These are phyloP conservation scores for Acronicta psi DNA, from an alignment of 2,888 invertebrate genomes.

Conservation along the genomic window DNA sequence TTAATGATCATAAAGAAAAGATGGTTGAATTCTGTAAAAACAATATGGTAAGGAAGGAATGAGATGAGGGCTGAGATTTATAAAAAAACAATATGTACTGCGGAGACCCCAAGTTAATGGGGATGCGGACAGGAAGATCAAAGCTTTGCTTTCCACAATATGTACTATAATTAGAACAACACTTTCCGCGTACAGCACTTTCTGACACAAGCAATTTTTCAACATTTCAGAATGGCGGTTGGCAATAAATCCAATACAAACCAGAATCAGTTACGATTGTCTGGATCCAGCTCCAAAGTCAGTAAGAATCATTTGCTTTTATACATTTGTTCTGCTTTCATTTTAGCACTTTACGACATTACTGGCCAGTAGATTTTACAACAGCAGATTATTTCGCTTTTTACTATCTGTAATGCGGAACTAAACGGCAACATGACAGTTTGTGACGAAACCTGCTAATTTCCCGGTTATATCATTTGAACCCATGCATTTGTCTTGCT, in stretches of 20 bases:
- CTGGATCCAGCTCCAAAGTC: slow-evolving; percentile 97
- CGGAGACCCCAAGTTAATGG: too few relatives aligned
- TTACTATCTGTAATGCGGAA: slow-evolving; percentile 31
- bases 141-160: too few relatives aligned
- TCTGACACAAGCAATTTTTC: slow-evolving; percentile 35
- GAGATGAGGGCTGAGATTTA: too few relatives aligned
- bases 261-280: slow-evolving; percentile 88
- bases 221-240: slow-evolving; percentile 86
- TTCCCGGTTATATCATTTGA: slow-evolving; percentile 35
- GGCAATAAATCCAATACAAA: slow-evolving; percentile 85
- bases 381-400: slow-evolving; percentile 48
- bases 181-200: not conserved
- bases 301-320: slow-evolving; percentile 96
- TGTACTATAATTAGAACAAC: too few relatives aligned
- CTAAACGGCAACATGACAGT: slow-evolving; percentile 22
- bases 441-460: slow-evolving; percentile 39
- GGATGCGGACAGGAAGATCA: too few relatives aligned
- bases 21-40: too few relatives aligned
- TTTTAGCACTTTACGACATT: slow-evolving; percentile 71
- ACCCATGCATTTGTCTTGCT: slow-evolving; percentile 31
- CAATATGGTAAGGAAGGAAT: too few relatives aligned
- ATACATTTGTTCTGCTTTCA: slow-evolving; percentile 79
- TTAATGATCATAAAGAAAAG: too few relatives aligned
- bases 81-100: too few relatives aligned
- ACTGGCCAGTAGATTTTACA: slow-evolving; percentile 54